Evolutionary conservation across 2,888 invertebrate genomes (phyloP).

Genomic region (Timema podura): DNA sequence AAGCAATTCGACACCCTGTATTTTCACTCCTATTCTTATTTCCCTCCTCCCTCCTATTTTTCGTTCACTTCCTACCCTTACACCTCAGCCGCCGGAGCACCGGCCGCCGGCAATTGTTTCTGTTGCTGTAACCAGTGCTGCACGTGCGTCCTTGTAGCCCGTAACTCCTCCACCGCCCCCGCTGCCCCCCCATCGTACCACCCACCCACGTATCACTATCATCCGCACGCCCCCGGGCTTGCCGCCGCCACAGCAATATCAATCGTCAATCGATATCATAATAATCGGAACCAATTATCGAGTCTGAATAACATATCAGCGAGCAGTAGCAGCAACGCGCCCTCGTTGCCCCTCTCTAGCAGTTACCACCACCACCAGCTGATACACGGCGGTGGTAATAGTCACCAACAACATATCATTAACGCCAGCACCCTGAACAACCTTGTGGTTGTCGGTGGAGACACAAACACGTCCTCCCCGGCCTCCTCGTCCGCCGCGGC

Average conservation of each 20-base stretch:
- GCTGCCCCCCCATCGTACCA: constrained; percentile 17
- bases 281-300: constrained; percentile 1
- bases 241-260: constrained; percentile 16
- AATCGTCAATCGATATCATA: constrained; percentile 18
- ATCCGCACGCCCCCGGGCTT: constrained; percentile 16
- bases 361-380: constrained; percentile 14
- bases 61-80: constrained; percentile 23
- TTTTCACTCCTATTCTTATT: constrained; percentile 30
- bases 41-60: constrained; percentile 28
- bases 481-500: constrained; percentile 22
- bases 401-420: constrained; percentile 5
- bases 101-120: constrained; percentile 23
- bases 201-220: constrained; percentile 17
- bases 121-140: constrained; percentile 28
- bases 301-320: constrained; percentile 12
- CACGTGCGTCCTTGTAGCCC: constrained; percentile 25
- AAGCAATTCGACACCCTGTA: constrained; percentile 28
- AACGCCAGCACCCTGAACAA: constrained; percentile 15
- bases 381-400: constrained; percentile 1
- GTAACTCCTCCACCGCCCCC: constrained; percentile 15
- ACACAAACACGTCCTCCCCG: constrained; percentile 21
- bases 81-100: constrained; percentile 23
- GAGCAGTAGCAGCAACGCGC: not conserved
- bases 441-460: constrained; percentile 20
- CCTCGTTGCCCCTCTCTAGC: not conserved